Evolutionary conservation across 1,140 invertebrate genomes (phyloP).

Genomic region (Euborellia annulipes): DNA sequence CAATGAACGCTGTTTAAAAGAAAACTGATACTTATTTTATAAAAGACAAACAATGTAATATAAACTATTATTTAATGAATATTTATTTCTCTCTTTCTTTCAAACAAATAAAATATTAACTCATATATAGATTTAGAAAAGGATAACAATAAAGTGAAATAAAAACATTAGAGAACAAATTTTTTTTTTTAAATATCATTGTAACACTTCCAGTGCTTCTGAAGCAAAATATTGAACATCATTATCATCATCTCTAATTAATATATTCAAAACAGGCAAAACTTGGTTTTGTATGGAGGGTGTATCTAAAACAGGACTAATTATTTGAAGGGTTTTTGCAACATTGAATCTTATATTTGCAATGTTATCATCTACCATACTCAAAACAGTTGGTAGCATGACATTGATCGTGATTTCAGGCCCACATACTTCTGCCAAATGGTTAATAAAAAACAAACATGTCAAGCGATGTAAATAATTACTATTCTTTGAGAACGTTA

Average conservation of each 20-base stretch:
- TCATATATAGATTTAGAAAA: too few species aligned
- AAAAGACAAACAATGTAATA: too few species aligned
- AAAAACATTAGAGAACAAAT: too few species aligned
- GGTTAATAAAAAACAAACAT: conserved; percentile 92
- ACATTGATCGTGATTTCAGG: conserved; percentile 37
- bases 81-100: too few species aligned
- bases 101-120: too few species aligned
- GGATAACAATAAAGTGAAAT: too few species aligned
- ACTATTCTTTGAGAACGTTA: conserved; percentile 42
- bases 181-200: too few species aligned
- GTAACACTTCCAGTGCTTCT: too few species aligned
- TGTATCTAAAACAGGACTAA: conserved; percentile 78
- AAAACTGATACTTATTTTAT: too few species aligned
- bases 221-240: conserved; percentile 98
- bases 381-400: conserved; percentile 69
- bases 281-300: conserved; percentile 74
- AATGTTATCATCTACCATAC: conserved; percentile 86
- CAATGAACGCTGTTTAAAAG: too few species aligned
- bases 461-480: conserved; percentile 99
- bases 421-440: conserved; percentile 38
- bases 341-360: conserved; percentile 99
- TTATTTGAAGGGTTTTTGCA: conserved; percentile 90
- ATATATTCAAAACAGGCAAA: conserved; percentile 87
- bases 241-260: conserved; percentile 84
- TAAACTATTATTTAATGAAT: too few species aligned